Conservation (phyloP, 2,113 vertebrate species). For the Callopanchax toddi region DNA sequence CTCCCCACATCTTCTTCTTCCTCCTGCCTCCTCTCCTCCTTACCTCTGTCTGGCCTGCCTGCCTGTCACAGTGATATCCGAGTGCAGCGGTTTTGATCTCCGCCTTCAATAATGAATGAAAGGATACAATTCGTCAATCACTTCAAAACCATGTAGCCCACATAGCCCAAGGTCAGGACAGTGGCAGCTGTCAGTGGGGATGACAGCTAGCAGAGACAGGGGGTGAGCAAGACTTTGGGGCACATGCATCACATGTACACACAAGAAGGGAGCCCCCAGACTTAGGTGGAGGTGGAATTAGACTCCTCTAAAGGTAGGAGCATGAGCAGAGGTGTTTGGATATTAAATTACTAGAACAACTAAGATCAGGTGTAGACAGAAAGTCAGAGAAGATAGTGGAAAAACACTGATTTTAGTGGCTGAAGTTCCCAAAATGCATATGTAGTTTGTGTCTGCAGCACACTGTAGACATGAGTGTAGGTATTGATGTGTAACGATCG, state of each 20-base stretch:
- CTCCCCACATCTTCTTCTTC: slow-evolving; percentile 10
- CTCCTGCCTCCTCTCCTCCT: slow-evolving; percentile 17
- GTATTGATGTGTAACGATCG: too few relatives aligned
- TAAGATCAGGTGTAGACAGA: neutral
- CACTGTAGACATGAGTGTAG: neutral
- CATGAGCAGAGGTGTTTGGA: slow-evolving; percentile 2
- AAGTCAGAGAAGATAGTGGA: neutral
- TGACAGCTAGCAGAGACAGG: slow-evolving; percentile 48
- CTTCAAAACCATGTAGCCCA: slow-evolving; percentile 60
- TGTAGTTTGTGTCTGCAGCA: neutral
- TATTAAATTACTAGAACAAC: slow-evolving; percentile 10
- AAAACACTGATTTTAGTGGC: neutral
- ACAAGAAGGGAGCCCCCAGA: neutral
- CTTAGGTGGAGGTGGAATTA: slow-evolving; percentile 5
- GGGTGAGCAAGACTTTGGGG: slow-evolving; percentile 12
- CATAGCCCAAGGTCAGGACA: slow-evolving; percentile 67
- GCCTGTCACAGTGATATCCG: slow-evolving; percentile 54
- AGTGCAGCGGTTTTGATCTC: slow-evolving; percentile 60
- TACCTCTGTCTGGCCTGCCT: slow-evolving; percentile 49
- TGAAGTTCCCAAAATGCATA: neutral
- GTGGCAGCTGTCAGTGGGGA: slow-evolving; percentile 66
- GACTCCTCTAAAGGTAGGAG: neutral
- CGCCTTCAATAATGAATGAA: slow-evolving; percentile 79
- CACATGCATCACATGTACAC: slow-evolving; percentile 19
- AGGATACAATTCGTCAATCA: slow-evolving; percentile 76